phyloP scores from a whole-genome alignment of 35 echinoderm and acorn worm genomes.

The Antedon bifida region DNA sequence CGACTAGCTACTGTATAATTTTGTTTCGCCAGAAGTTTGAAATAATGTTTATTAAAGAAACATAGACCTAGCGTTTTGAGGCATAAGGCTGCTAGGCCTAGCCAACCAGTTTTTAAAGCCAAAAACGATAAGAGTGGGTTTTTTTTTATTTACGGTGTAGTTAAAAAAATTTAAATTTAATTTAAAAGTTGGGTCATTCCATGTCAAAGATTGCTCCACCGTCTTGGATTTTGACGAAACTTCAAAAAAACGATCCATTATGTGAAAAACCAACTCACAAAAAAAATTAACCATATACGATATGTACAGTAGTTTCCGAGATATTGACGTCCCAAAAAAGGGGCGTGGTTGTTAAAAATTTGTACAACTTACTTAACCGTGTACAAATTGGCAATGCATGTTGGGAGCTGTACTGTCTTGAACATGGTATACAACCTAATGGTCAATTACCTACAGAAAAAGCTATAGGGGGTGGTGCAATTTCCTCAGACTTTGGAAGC shows the following conservation, averaged over 20 bases:
- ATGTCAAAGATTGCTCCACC: neutral
- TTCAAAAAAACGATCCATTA: neutral
- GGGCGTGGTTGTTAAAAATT: neutral
- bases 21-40: too few species aligned
- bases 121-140: too few species aligned
- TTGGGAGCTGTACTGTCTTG: conserved; percentile 67
- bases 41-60: too few species aligned
- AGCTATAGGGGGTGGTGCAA: conserved; percentile 19
- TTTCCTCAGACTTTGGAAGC: too few species aligned
- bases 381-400: conserved; percentile 67
- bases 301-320: neutral
- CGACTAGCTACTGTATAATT: too few species aligned
- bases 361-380: too few species aligned
- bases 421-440: conserved; percentile 56
- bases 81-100: too few species aligned
- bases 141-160: too few species aligned
- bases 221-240: neutral
- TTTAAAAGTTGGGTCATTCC: neutral
- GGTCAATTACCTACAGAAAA: conserved; percentile 54
- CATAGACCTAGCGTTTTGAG: too few species aligned
- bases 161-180: too few species aligned
- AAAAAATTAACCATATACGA: neutral
- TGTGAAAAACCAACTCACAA: neutral
- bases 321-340: neutral
- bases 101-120: too few species aligned